Evolutionary conservation across 2,113 vertebrate species (phyloP).

Genomic region (Aplodontia rufa): DNA sequence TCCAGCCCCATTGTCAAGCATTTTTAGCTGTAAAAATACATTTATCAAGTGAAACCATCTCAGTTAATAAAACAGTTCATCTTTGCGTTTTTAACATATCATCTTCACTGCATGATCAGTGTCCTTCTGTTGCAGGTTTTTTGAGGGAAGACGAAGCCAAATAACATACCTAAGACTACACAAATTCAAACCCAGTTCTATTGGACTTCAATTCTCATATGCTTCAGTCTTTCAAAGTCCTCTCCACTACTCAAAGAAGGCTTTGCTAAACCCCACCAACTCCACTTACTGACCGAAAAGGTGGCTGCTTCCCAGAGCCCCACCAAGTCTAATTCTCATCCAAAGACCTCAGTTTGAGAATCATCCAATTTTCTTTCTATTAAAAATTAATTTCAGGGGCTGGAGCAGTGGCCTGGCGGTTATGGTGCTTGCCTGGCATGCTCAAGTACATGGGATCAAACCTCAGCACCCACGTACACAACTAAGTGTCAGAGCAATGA

Average conservation of each 20-base stretch:
- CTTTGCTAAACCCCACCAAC: not conserved
- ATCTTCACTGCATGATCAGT: not conserved
- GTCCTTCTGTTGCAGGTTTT: not conserved
- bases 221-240: not conserved
- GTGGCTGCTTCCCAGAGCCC: not conserved
- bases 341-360: not conserved
- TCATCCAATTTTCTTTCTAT: not conserved
- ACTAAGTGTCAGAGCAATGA: too few species aligned
- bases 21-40: not conserved
- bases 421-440: too few species aligned
- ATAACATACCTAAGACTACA: not conserved
- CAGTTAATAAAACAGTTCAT: not conserved
- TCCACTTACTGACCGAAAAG: not conserved
- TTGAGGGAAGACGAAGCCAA: not conserved
- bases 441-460: too few species aligned
- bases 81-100: not conserved
- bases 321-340: not conserved
- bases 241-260: not conserved
- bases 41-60: not conserved
- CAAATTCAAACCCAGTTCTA: not conserved
- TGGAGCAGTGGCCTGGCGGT: too few species aligned
- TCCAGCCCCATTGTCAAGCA: too few species aligned
- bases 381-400: too few species aligned
- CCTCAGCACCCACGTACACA: too few species aligned
- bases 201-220: not conserved